Conservation (phyloP, 1,140 invertebrate species). For the Dendroctonus ponderosae region DNA sequence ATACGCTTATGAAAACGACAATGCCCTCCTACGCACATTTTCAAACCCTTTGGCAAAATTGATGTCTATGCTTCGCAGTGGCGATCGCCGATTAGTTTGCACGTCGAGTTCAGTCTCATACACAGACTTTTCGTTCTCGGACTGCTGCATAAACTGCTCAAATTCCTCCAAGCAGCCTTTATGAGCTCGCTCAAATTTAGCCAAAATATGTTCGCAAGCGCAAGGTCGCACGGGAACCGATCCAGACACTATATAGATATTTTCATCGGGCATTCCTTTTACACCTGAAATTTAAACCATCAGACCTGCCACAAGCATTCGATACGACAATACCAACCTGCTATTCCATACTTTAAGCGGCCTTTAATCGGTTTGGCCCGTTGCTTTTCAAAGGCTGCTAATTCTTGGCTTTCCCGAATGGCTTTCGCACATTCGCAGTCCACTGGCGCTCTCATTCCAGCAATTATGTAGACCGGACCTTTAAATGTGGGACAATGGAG, state of each 20-base stretch:
- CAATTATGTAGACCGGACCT: slow-evolving; percentile 34
- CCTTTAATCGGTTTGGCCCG: slow-evolving; percentile 37
- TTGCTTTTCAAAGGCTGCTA: slow-evolving; percentile 23
- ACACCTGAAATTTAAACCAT: slow-evolving; percentile 35
- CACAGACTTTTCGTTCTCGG: slow-evolving; percentile 6
- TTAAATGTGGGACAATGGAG: neutral
- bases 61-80: neutral
- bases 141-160: slow-evolving; percentile 39
- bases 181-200: slow-evolving; percentile 38
- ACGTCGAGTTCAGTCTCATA: neutral
- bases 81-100: neutral
- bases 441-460: slow-evolving; percentile 28
- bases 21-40: neutral
- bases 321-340: slow-evolving; percentile 21
- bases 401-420: slow-evolving; percentile 29
- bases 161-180: slow-evolving; percentile 37
- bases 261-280: slow-evolving; percentile 39
- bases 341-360: slow-evolving; percentile 41
- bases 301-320: neutral
- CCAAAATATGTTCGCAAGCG: slow-evolving; percentile 39
- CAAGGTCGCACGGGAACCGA: slow-evolving; percentile 36
- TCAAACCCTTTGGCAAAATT: neutral
- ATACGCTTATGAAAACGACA: neutral
- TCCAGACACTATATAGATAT: slow-evolving; percentile 41
- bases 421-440: slow-evolving; percentile 34